Conservation (phyloP, 1,140 invertebrate genomes). For the Melanaphis sacchari region DNA sequence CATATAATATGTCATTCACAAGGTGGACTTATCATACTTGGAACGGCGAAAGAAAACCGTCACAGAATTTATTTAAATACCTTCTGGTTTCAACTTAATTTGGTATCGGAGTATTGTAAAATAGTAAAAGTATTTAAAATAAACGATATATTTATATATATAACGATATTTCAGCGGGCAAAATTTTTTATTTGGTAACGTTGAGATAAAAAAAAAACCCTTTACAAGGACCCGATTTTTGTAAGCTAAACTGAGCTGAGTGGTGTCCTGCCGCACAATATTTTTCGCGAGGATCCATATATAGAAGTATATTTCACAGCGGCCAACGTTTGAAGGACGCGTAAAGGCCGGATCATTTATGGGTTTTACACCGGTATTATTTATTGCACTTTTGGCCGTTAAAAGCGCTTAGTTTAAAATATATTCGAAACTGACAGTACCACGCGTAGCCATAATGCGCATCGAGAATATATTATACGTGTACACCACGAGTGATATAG, state of each 20-base stretch:
- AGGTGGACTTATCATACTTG: not conserved
- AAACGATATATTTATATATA: conserved; percentile 25
- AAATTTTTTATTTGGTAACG: not conserved
- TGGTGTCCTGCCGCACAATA: not conserved
- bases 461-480: conserved; percentile 8
- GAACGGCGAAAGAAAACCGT: not conserved
- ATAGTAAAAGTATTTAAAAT: not conserved
- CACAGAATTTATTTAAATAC: not conserved
- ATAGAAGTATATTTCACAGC: not conserved
- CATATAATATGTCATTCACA: not conserved
- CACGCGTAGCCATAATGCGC: not conserved
- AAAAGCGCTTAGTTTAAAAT: conserved; percentile 21
- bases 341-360: conserved; percentile 28
- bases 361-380: conserved; percentile 32
- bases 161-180: not conserved
- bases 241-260: not conserved
- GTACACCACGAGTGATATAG: not conserved
- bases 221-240: not conserved
- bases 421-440: conserved; percentile 19
- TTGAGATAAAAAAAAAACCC: not conserved
- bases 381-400: conserved; percentile 16
- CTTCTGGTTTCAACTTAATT: not conserved
- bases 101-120: not conserved
- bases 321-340: conserved; percentile 17
- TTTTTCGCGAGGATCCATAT: not conserved